These are phyloP conservation scores for Ranitomeya imitator DNA, from an alignment of 2,113 vertebrate species.

Conservation along the genomic window DNA sequence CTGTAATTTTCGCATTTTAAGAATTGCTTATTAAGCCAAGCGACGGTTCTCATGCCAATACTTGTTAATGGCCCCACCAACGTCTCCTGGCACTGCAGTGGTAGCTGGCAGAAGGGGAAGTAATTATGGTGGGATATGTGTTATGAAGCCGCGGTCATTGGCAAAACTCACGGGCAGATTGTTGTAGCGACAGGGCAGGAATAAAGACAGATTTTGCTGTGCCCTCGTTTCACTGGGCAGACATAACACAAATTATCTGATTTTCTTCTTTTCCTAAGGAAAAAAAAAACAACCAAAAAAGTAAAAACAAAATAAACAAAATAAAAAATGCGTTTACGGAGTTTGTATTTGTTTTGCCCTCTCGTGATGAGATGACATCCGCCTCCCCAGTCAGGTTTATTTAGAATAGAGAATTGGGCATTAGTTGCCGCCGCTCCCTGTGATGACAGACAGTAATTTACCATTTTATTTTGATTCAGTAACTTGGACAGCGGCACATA, in stretches of 20 bases:
- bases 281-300: background rate
- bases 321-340: background rate
- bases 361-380: conserved; percentile 5
- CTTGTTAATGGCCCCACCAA: conserved; percentile 37
- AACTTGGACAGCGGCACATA: conserved; percentile 72
- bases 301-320: background rate
- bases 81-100: conserved; percentile 7
- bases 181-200: conserved; percentile 8
- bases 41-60: conserved; percentile 28
- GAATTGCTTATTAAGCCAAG: conserved; percentile 13
- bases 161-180: conserved; percentile 1
- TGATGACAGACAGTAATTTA: conserved; percentile 76
- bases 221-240: conserved; percentile 2
- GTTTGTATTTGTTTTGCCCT: conserved; percentile 9
- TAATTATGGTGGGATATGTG: conserved; percentile 21
- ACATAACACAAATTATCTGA: background rate
- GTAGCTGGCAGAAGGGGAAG: conserved; percentile 31
- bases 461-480: conserved; percentile 75
- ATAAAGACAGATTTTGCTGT: conserved; percentile 15
- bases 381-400: conserved; percentile 57
- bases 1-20: conserved; percentile 27
- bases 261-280: background rate
- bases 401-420: conserved; percentile 68
- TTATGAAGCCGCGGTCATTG: conserved; percentile 22
- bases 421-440: conserved; percentile 67